phyloP scores from a whole-genome alignment of 2,888 invertebrate genomes.

The Coelogynopora nodosa region DNA sequence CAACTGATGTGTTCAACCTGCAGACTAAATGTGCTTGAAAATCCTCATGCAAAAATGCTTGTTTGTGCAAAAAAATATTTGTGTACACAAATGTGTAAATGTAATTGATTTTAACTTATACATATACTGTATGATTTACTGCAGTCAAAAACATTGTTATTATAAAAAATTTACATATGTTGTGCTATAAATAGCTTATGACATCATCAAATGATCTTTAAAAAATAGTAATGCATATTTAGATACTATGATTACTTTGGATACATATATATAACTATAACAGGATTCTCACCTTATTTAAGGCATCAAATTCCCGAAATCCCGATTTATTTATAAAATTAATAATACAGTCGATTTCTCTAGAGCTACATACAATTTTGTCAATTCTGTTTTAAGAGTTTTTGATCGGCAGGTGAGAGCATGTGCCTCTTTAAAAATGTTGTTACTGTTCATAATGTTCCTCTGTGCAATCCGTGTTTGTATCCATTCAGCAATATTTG shows the following conservation, averaged over 20 bases:
- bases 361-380: too few relatives aligned
- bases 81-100: neutral
- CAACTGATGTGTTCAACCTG: slow-evolving; percentile 12
- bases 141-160: slow-evolving; percentile 18
- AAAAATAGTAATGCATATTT: neutral
- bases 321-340: too few relatives aligned
- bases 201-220: slow-evolving; percentile 19
- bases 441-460: too few relatives aligned
- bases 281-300: too few relatives aligned
- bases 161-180: neutral
- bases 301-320: too few relatives aligned
- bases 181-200: slow-evolving; percentile 27
- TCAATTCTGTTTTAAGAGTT: too few relatives aligned
- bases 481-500: too few relatives aligned
- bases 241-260: slow-evolving; percentile 2
- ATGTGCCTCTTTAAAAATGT: too few relatives aligned
- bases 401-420: too few relatives aligned
- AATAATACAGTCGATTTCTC: too few relatives aligned
- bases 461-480: too few relatives aligned
- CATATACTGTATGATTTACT: neutral
- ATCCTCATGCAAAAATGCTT: neutral
- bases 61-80: slow-evolving; percentile 3
- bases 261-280: neutral
- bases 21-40: slow-evolving; percentile 10
- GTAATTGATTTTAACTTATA: slow-evolving; percentile 27